A percentile compares a stretch with the other conserved stretches of the same genome.
Conservation (phyloP, 2,888 invertebrate species). For the Meiosimyza decipiens region DNA sequence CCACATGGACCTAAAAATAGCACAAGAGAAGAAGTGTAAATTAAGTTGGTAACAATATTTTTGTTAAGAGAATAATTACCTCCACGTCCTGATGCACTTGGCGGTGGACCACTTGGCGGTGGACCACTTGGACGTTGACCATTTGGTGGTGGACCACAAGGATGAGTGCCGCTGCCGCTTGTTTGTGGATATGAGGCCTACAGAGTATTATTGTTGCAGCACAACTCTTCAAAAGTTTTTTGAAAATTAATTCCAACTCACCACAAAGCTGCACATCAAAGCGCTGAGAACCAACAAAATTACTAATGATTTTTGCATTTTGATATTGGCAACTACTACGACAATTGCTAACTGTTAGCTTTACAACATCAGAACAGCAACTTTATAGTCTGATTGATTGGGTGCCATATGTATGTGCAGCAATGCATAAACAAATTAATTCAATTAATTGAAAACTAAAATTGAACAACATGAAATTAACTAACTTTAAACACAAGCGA, state of each 20-base stretch:
- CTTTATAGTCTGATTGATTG: not conserved
- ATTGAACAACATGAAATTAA: not conserved
- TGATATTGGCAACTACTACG: not conserved
- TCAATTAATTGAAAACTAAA: not conserved
- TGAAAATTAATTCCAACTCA: slow-evolving; percentile 9
- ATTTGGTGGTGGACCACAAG: slow-evolving; percentile 42
- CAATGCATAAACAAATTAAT: slow-evolving; percentile 16
- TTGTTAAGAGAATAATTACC: slow-evolving; percentile 21
- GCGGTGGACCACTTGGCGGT: slow-evolving; percentile 36
- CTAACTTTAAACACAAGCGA: not conserved
- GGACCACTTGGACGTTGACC: slow-evolving; percentile 41
- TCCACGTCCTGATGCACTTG: slow-evolving; percentile 19
- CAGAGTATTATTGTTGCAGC: not conserved
- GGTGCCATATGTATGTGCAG: not conserved
- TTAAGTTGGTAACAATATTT: not conserved
- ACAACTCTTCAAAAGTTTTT: not conserved
- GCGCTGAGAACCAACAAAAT: slow-evolving; percentile 39
- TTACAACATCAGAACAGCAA: not conserved
- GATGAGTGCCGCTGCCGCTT: slow-evolving; percentile 20
- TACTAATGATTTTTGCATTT: slow-evolving; percentile 39
- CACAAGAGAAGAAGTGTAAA: not conserved
- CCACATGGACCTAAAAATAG: slow-evolving; percentile 38
- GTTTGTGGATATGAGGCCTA: slow-evolving; percentile 38
- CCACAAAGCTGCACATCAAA: slow-evolving; percentile 38
- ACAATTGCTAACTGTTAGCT: not conserved